Evolutionary conservation across 2,888 invertebrate genomes (phyloP), one percentile per base, ranked within the genome.

Genomic region (Caenorhabditis sp.): DNA sequence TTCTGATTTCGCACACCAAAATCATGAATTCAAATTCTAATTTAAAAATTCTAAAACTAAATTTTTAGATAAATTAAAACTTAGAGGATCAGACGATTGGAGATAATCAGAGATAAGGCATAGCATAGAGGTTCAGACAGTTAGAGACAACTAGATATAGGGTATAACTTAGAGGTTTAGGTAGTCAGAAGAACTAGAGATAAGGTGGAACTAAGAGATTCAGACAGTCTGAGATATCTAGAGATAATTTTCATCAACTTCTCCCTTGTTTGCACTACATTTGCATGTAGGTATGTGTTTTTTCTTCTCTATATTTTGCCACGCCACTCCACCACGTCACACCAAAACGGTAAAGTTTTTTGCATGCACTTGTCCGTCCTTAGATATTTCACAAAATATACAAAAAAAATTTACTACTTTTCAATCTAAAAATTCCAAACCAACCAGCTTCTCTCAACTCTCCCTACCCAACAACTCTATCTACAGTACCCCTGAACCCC

Each of bases 271-370:
- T 21, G 7, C 50, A 8, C 43, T 59, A 10, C 17, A 38, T 53
- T 53, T 53, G 53, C 53, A 53, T 53, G 53, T 21, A 53, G 53
- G 53, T 23, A 53, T 53, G 21, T 53, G 53, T 53, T 21, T 21
- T 53, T 53, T n/a, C n/a, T 53, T 23, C 53, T 53, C 53, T 23
- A 23, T 20, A 20, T 7, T 20, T n/a, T n/a, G n/a, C n/a, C n/a
- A 31, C 31, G 31, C 4, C 31, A 31, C 59, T 21, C 27, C 26
- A n/a, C 27, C 2, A 7, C 25, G 5, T 12, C 12, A 53, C 57
- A 26, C n/a, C n/a, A n/a, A n/a, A n/a, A 31, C 57, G 27, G 58
- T 26, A n/a, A 20, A 58, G 21, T 26, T 58, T 25, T 58, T 3
- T 59, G 59, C 59, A 27, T 53, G 53, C 3, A 21, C 1, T 53